These are phyloP conservation scores for Helicoverpa zea DNA, from an alignment of 1,140 invertebrate species.

Conservation along the genomic window DNA sequence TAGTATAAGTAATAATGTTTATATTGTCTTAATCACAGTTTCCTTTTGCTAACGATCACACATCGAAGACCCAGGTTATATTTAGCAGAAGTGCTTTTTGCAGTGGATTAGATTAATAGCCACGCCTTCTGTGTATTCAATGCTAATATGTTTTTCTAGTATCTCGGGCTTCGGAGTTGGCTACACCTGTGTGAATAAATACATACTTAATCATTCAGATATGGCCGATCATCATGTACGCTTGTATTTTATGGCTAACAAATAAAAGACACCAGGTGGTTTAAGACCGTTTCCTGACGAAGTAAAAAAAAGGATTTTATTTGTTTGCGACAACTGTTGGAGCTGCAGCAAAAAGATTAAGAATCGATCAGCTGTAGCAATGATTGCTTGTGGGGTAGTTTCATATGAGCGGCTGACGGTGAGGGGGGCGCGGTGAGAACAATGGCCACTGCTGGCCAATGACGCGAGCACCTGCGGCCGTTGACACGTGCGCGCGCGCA, in stretches of 20 bases:
- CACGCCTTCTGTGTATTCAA: constrained; percentile 29
- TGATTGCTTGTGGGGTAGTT: constrained; percentile 44
- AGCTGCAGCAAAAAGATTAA: constrained; percentile 31
- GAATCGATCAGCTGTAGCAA: constrained; percentile 24
- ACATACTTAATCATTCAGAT: constrained; percentile 6
- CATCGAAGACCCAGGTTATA: background rate
- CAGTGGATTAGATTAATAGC: background rate
- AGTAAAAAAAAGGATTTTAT: background rate
- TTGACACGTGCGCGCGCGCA: constrained; percentile 75
- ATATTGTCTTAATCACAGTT: background rate
- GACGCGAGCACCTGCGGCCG: constrained; percentile 75
- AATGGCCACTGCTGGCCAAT: constrained; percentile 74
- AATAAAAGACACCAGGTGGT: constrained; percentile 34
- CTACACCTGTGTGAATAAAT: constrained; percentile 38
- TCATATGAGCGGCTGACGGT: constrained; percentile 18
- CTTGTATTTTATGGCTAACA: constrained; percentile 6
- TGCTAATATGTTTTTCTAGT: constrained; percentile 26
- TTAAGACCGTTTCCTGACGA: background rate
- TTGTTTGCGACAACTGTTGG: background rate
- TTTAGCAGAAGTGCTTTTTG: constrained; percentile 9
- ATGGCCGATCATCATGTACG: constrained; percentile 7
- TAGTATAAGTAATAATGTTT: background rate
- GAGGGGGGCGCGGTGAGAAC: constrained; percentile 54
- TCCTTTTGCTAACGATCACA: background rate
- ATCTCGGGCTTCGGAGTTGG: background rate